Evolutionary conservation across 2,888 invertebrate genomes (phyloP), one percentile per base, ranked within the genome.

Genomic region (Heliconius charithonia): DNA sequence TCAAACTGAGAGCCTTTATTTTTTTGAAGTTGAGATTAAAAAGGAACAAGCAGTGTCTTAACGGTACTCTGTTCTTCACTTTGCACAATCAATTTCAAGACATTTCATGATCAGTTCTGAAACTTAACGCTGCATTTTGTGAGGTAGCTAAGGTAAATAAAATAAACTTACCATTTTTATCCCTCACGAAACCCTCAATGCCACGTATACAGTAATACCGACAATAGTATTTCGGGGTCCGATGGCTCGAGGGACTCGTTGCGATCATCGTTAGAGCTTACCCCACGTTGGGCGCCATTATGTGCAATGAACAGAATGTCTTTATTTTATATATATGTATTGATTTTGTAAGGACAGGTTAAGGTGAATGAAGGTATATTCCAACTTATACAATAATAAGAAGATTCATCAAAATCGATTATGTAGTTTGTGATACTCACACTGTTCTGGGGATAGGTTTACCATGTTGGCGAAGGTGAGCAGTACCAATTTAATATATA

Each of bases 271-370:
- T 41, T 62, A 74, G 73, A 22, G 25, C 27, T 37, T 45, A 67
- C 78, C 78, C 78, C 78, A 78, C 45, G 67, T 67, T 78, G 73
- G 73, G 67, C 73, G 73, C 74, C 73, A 78, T 77, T 74, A 59
- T 41, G n/a, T 77, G 37, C 59, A 16, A 22, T n/a, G n/a, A 51
- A 51, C 51, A 51, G 19, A 19, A 51, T 37, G 37, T 71, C 27
- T 51, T n/a, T 2, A 59, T 59, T 16, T 51, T 56, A 66, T 66
- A 37, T 32, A n/a, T 69, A 45, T 51, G 16, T 37, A 41, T 69
- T 10, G 45, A 70, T 70, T 51, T 70, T 51, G 4, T 22, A 51
- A 32, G 22, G 7, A 16, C 22, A 32, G 29, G 65, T 65, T 62
- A n/a, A 62, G n/a, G 59, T 25, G 25, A 62, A 12, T 12, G 12